Evolutionary conservation across 2,888 invertebrate genomes (phyloP).

Genomic region (Agriopis leucophaearia): DNA sequence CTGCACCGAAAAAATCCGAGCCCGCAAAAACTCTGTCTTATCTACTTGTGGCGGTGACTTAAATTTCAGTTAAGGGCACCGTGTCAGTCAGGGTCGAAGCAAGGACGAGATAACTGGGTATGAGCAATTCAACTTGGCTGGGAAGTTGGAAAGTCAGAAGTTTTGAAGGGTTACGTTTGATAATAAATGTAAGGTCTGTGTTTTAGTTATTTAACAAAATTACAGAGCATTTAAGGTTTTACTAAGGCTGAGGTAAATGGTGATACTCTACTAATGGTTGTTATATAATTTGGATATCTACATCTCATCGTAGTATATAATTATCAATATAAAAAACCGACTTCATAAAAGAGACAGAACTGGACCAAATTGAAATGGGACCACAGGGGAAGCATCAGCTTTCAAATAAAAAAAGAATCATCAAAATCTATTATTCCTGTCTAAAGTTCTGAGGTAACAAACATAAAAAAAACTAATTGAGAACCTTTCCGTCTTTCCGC

Average conservation of each 20-base stretch:
- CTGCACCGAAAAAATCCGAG: constrained; percentile 27
- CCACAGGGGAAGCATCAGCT: no score
- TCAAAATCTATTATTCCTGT: no score
- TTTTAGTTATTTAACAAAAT: constrained; percentile 5
- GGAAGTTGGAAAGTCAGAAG: constrained; percentile 16
- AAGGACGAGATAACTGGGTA: constrained; percentile 30
- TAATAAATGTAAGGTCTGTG: constrained; percentile 15
- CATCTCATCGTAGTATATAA: not conserved
- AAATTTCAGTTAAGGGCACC: constrained; percentile 57
- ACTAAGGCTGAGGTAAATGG: not conserved
- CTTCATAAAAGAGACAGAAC: no score
- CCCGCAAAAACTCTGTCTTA: constrained; percentile 56
- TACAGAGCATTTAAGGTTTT: not conserved
- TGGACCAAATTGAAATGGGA: no score
- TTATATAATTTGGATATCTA: no score
- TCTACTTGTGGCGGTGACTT: constrained; percentile 55
- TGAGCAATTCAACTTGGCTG: constrained; percentile 24
- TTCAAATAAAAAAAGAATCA: no score
- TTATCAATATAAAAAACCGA: no score
- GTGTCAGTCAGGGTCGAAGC: constrained; percentile 44
- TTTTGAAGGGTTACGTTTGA: constrained; percentile 27
- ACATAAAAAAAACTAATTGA: no score
- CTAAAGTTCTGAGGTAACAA: no score
- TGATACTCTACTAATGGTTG: not conserved
- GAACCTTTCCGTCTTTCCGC: no score